These are phyloP conservation scores for Onychostruthus taczanowskii DNA, from an alignment of 2,113 vertebrate genomes.

Conservation along the genomic window DNA sequence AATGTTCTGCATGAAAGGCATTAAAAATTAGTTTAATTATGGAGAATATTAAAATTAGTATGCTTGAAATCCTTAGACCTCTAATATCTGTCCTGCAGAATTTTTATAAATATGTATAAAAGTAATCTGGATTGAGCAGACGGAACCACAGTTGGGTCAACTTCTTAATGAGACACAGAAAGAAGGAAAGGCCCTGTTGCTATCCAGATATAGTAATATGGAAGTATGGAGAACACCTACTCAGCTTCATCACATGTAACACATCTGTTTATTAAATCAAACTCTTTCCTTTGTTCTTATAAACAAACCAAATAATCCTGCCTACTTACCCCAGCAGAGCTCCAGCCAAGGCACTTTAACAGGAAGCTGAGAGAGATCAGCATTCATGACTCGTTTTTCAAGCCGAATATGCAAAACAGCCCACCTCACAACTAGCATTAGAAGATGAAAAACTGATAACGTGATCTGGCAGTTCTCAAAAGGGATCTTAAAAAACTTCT, in stretches of 20 bases:
- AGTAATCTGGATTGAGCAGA: background rate
- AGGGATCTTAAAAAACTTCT: slow-evolving; percentile 28
- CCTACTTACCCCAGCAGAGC: background rate
- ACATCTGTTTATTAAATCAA: slow-evolving; percentile 45
- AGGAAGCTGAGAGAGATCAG: slow-evolving; percentile 22
- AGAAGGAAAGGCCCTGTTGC: background rate
- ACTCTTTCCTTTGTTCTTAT: slow-evolving; percentile 38
- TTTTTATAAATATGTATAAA: background rate
- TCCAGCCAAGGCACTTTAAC: background rate
- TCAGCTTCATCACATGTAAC: background rate
- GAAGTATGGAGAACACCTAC: slow-evolving; percentile 11
- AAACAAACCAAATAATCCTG: slow-evolving; percentile 27
- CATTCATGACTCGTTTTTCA: slow-evolving; percentile 30
- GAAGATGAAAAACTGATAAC: slow-evolving; percentile 56
- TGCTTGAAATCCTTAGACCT: background rate
- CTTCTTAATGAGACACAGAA: background rate
- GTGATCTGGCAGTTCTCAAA: slow-evolving; percentile 50
- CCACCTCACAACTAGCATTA: slow-evolving; percentile 21
- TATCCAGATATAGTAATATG: background rate
- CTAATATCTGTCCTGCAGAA: background rate
- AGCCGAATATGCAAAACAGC: slow-evolving; percentile 26
- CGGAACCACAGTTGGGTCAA: background rate
- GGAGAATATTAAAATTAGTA: background rate
- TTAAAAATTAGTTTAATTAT: background rate
- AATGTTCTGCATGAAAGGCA: background rate